Conservation (phyloP, 2,888 invertebrate genomes). For the Bombylius major region DNA sequence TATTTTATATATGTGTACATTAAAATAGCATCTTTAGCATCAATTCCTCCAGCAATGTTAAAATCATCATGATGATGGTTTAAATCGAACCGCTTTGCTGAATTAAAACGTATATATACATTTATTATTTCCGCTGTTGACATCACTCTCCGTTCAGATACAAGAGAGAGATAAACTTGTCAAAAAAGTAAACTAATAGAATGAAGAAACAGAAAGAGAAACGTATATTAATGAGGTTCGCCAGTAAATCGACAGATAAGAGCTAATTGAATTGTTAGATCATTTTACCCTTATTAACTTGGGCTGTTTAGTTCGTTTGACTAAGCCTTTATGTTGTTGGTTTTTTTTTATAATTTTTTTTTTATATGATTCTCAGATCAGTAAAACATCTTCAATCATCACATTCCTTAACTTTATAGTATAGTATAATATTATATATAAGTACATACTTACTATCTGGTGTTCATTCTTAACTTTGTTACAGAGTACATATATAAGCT, state of each 20-base stretch:
- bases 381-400: not conserved
- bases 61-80: not conserved
- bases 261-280: conserved; percentile 23
- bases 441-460: no score
- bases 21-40: no score
- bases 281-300: conserved; percentile 15
- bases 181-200: conserved; percentile 14
- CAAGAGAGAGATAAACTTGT: conserved; percentile 21
- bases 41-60: not conserved
- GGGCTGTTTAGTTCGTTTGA: not conserved
- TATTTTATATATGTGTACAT: no score
- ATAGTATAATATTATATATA: no score
- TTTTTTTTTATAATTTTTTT: no score
- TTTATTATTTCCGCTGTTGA: conserved; percentile 21
- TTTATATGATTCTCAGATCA: not conserved
- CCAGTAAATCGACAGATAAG: conserved; percentile 21
- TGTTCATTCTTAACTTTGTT: no score
- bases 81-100: not conserved
- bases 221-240: conserved; percentile 20
- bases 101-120: conserved; percentile 18
- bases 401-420: no score
- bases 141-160: conserved; percentile 19
- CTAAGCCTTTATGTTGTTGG: not conserved
- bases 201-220: conserved; percentile 6
- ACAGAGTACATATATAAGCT: no score